Evolutionary conservation across 1,140 invertebrate genomes (phyloP), one percentile per base, ranked within the genome.

Genomic region (Coptotermes formosanus): DNA sequence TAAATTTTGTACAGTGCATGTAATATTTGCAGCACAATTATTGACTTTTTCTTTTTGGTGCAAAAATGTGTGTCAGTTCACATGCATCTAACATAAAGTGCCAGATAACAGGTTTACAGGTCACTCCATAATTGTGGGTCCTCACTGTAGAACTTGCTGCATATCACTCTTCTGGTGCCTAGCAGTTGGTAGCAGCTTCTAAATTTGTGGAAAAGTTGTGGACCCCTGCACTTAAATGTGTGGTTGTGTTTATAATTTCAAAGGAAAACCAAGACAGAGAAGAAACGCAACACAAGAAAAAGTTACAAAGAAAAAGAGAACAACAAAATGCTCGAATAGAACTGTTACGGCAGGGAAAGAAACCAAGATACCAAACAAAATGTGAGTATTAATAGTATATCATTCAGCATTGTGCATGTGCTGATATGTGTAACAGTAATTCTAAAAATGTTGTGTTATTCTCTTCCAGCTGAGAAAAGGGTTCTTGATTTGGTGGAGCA

Each of bases 361-460:
- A 88, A 44, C 91, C 91, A 48, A 91, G 89, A 87, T 91, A 90
- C 88, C 87, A 91, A 21, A 92, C 91, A 85, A 92, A 92, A 91
- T 90, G 92, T 92, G 90, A 90, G 88, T 88, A 84, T 82, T 8
- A 21, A 55, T 4, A 55, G 19, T 55, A 21, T 21, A 55, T 55
- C 52, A 55, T 16, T 55, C 0, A 19, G 19, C 19, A 55, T 55
- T 55, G 52, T 55, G 19, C 3, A 12, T 48, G 14, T 48, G 2
- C 38, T 48, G 45, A 4, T 21, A 55, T 19, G 52, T 55, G 14
- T 55, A 38, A 84, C 43, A 21, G 14, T 48, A 84, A 2, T 38
- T 84, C 19, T 55, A 21, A 55, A 55, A 19, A 4, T 55, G 16
- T 75, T 25, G 14, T 30, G n/a, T 75, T n/a, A 8, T 87, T 86